Conservation (phyloP, 2,797 vertebrate species). For the Borostomias antarcticus region DNA sequence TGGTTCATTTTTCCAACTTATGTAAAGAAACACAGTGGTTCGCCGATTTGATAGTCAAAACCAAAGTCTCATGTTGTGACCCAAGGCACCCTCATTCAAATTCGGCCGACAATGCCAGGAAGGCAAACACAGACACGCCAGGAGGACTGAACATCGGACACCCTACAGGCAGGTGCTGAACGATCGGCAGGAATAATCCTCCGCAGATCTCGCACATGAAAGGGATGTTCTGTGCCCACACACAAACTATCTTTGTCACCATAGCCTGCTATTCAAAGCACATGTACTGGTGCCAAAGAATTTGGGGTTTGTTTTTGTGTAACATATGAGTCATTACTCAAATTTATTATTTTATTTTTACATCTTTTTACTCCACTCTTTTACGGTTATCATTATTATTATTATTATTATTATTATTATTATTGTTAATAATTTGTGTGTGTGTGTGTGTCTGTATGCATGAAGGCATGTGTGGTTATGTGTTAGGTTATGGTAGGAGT, state of each 20-base stretch:
- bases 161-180: slow-evolving; percentile 28
- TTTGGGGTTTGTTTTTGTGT: no score
- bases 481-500: no score
- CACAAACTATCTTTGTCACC: no score
- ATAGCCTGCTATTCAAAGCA: no score
- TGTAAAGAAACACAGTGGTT: not conserved
- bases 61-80: not conserved
- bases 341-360: no score
- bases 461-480: no score
- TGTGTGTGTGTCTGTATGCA: not conserved
- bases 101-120: slow-evolving; percentile 29
- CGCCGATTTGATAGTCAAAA: slow-evolving; percentile 32
- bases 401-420: no score
- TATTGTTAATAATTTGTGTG: no score
- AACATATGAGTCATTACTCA: no score
- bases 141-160: slow-evolving; percentile 31
- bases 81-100: slow-evolving; percentile 42
- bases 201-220: not conserved
- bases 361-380: no score
- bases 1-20: not conserved
- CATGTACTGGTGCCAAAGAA: no score
- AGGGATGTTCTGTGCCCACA: not conserved
- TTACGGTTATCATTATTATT: no score
- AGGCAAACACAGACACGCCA: slow-evolving; percentile 10
- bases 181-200: slow-evolving; percentile 28